phyloP scores from a whole-genome alignment of 2,113 vertebrate species.

The Prunella fulvescens region DNA sequence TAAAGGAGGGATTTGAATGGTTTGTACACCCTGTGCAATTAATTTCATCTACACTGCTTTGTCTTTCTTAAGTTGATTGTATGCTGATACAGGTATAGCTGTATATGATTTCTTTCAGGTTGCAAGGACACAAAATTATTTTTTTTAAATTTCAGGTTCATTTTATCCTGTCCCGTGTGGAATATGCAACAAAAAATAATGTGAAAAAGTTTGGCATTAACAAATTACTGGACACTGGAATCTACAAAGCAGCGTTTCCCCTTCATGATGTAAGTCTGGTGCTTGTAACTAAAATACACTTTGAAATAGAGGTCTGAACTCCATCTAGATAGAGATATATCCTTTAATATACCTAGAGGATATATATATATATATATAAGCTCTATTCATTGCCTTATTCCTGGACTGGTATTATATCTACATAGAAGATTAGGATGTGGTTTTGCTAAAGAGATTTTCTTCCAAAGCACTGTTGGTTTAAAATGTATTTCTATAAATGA shows the following conservation, averaged over 20 bases:
- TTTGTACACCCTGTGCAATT: not conserved
- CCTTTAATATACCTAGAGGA: no score
- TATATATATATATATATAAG: not conserved
- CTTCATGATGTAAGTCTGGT: slow-evolving; percentile 87
- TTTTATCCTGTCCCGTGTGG: slow-evolving; percentile 86
- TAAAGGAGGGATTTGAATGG: not conserved
- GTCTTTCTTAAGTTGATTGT: not conserved
- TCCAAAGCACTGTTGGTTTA: not conserved
- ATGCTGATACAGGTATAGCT: not conserved
- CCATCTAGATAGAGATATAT: no score
- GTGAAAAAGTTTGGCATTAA: slow-evolving; percentile 89
- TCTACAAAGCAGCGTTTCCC: slow-evolving; percentile 93
- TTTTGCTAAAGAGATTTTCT: not conserved
- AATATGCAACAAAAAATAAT: slow-evolving; percentile 78
- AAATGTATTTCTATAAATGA: not conserved
- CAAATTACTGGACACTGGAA: slow-evolving; percentile 82
- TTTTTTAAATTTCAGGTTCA: slow-evolving; percentile 75
- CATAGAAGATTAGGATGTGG: not conserved
- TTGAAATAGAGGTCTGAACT: not conserved
- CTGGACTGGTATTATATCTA: not conserved
- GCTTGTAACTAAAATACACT: not conserved
- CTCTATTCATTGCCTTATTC: not conserved
- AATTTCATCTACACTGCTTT: not conserved
- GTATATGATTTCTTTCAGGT: not conserved
- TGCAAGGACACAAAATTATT: not conserved